Evolutionary conservation across 1,140 invertebrate genomes (phyloP).

Genomic region (Drosophila serrata): DNA sequence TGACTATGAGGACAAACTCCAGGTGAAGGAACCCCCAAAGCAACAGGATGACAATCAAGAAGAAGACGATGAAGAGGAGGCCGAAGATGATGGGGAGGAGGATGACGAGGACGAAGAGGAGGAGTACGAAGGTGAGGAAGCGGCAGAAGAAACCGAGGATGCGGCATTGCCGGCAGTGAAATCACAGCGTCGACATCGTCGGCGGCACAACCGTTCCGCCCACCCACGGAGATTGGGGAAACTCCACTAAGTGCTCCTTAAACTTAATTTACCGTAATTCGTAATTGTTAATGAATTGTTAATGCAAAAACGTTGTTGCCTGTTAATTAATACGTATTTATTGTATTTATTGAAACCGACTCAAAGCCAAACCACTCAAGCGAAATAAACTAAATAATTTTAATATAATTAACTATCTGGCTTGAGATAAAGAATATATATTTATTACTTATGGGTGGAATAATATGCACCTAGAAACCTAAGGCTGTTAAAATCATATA

Average conservation of each 20-base stretch:
- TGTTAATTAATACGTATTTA: conserved; percentile 80
- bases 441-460: not conserved
- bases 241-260: conserved; percentile 23
- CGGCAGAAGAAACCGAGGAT: conserved; percentile 48
- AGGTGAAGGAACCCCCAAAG: conserved; percentile 44
- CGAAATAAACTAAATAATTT: conserved; percentile 43
- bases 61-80: not conserved
- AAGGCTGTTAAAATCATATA: no score
- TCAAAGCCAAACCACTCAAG: conserved; percentile 45
- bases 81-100: conserved; percentile 4
- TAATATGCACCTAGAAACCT: no score
- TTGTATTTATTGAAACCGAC: conserved; percentile 63
- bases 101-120: conserved; percentile 6
- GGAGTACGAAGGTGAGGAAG: conserved; percentile 40
- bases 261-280: conserved; percentile 34
- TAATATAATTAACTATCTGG: not conserved
- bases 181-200: conserved; percentile 34
- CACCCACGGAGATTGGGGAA: conserved; percentile 10
- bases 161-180: conserved; percentile 37
- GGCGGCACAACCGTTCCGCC: conserved; percentile 20
- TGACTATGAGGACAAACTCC: conserved; percentile 21
- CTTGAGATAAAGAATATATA: not conserved
- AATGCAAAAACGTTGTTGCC: conserved; percentile 58
- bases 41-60: conserved; percentile 5
- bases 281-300: conserved; percentile 81